phyloP scores from a whole-genome alignment of 2,113 vertebrate genomes.

The Acrocephalus arundinaceus region DNA sequence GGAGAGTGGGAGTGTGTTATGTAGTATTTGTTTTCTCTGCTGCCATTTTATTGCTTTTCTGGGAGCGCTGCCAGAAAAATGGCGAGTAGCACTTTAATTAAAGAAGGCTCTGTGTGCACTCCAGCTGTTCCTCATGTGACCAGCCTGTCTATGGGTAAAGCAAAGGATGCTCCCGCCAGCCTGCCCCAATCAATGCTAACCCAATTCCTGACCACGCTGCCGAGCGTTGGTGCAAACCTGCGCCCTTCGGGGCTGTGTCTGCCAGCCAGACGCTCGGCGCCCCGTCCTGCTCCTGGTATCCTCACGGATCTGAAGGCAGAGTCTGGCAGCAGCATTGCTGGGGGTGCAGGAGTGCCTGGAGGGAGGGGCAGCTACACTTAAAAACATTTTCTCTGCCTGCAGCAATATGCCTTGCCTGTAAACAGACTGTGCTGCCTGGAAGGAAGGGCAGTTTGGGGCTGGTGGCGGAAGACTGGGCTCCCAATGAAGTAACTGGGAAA shows the following conservation, averaged over 20 bases:
- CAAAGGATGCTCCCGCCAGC: constrained; percentile 26
- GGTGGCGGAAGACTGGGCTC: not conserved
- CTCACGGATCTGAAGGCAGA: not conserved
- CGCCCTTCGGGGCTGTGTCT: not conserved
- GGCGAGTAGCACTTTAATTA: constrained; percentile 60
- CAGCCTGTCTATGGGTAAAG: not conserved
- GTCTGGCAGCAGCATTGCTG: not conserved
- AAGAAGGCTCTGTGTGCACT: constrained; percentile 55
- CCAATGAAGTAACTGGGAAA: not conserved
- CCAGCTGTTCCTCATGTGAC: constrained; percentile 65
- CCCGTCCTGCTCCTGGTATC: not conserved
- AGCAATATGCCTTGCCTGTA: not conserved
- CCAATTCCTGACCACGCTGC: not conserved
- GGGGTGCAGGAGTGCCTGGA: accelerated
- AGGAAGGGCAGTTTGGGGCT: not conserved
- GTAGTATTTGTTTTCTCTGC: constrained; percentile 58
- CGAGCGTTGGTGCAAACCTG: not conserved
- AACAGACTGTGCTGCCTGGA: not conserved
- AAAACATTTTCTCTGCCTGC: not conserved
- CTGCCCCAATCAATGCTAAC: not conserved
- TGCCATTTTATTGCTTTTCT: constrained; percentile 68
- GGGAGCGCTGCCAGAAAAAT: constrained; percentile 57
- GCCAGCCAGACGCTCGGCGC: accelerated
- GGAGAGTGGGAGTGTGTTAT: constrained; percentile 19
- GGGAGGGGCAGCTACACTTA: not conserved